Evolutionary conservation across 2,797 vertebrate genomes (phyloP).

Genomic region (Protosalanx chinensis): DNA sequence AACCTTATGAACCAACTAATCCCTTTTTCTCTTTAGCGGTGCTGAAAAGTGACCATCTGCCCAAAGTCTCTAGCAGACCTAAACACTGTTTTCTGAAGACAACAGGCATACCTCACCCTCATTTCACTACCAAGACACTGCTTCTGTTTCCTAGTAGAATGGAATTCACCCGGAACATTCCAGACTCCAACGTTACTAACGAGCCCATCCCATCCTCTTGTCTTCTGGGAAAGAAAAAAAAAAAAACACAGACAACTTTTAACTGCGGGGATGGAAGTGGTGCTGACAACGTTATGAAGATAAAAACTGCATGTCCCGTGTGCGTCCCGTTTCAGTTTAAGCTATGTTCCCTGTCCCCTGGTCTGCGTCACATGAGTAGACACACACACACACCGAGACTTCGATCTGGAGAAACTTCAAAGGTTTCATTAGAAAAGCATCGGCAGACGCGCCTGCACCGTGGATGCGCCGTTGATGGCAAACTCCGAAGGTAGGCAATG

Average conservation of each 20-base stretch:
- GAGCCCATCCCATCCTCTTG: conserved; percentile 34
- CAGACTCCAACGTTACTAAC: not conserved
- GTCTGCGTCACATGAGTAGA: not conserved
- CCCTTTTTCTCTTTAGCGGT: too few relatives aligned
- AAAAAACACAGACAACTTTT: not conserved
- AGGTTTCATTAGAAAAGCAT: not conserved
- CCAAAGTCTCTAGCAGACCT: too few relatives aligned
- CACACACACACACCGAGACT: not conserved
- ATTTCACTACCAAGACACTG: too few relatives aligned
- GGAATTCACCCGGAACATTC: too few relatives aligned
- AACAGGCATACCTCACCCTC: too few relatives aligned
- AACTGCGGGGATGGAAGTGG: not conserved
- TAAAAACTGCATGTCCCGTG: not conserved
- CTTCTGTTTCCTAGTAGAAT: too few relatives aligned
- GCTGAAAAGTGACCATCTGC: too few relatives aligned
- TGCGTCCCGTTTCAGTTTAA: not conserved
- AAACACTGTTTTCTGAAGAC: too few relatives aligned
- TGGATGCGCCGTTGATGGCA: not conserved
- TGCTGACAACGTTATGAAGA: not conserved
- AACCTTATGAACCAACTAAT: too few relatives aligned
- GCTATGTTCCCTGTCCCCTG: not conserved
- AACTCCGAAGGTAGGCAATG: not conserved
- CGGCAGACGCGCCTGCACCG: not conserved
- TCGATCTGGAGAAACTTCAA: not conserved
- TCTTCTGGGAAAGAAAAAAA: conserved; percentile 40